Evolutionary conservation across 2,113 vertebrate species (phyloP).

Genomic region (Podarcis raffonei): DNA sequence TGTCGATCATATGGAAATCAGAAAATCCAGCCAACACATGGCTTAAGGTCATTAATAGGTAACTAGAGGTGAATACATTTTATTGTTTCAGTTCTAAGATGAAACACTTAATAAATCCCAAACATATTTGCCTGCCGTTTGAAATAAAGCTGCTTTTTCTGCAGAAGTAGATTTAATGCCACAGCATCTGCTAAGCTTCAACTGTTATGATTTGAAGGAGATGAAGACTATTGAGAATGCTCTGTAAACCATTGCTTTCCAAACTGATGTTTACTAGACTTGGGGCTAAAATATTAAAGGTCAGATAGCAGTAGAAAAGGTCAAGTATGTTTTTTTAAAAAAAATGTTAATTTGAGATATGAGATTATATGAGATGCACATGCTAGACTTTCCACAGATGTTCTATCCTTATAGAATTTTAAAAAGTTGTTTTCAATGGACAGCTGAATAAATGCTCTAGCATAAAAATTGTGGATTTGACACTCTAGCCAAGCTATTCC

Average conservation of each 20-base stretch:
- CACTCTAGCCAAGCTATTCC: no score
- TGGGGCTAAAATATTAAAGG: constrained; percentile 23
- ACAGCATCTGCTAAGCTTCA: constrained; percentile 26
- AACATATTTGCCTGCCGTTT: neutral
- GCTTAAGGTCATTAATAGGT: constrained; percentile 6
- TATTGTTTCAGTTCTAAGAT: constrained; percentile 45
- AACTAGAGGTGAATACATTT: constrained; percentile 38
- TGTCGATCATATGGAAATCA: constrained; percentile 32
- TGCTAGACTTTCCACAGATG: neutral
- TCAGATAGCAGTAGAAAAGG: neutral
- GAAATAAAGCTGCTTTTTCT: constrained; percentile 38
- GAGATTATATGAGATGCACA: neutral
- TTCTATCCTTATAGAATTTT: neutral
- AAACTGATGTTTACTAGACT: constrained; percentile 9
- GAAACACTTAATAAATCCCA: constrained; percentile 31
- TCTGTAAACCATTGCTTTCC: constrained; percentile 21
- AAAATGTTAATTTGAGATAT: constrained; percentile 11
- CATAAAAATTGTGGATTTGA: neutral
- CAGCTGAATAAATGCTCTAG: neutral
- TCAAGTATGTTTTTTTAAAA: neutral
- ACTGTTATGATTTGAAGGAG: constrained; percentile 31
- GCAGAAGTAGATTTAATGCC: constrained; percentile 49
- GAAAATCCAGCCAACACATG: constrained; percentile 16
- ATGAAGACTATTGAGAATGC: constrained; percentile 23
- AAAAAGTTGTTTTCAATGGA: neutral